Evolutionary conservation across 92 coral and sea anemone species (phyloP).

Genomic region (Phymanthus crucifer): DNA sequence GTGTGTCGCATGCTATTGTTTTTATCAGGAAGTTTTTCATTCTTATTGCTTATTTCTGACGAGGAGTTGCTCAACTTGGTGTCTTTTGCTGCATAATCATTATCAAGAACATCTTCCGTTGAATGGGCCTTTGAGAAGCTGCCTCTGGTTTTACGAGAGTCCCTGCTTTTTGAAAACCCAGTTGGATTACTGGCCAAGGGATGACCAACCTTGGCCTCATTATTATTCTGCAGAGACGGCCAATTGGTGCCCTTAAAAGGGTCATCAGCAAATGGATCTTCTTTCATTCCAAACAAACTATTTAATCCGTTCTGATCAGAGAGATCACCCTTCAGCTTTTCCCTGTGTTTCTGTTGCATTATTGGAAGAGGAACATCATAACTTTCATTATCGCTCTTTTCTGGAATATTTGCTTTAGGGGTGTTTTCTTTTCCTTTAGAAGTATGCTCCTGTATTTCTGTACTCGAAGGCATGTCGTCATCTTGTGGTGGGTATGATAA

Average conservation of each 20-base stretch:
- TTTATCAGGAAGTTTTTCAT: conserved; percentile 15
- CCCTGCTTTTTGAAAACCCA: conserved; percentile 4
- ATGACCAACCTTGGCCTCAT: conserved; percentile 3
- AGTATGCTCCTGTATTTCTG: conserved; percentile 14
- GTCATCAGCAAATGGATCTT: conserved; percentile 88
- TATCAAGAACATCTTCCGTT: conserved; percentile 60
- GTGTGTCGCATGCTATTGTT: conserved; percentile 40
- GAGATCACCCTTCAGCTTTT: conserved; percentile 18
- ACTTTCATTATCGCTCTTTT: conserved; percentile 32
- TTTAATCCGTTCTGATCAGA: conserved; percentile 67
- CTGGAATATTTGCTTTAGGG: conserved; percentile 31
- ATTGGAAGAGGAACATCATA: conserved; percentile 82
- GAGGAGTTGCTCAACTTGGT: conserved; percentile 23
- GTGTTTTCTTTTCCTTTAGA: conserved; percentile 6
- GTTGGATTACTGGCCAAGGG: neutral
- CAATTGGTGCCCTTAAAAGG: conserved; percentile 59
- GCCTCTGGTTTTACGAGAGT: conserved; percentile 3
- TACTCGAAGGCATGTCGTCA: conserved; percentile 21
- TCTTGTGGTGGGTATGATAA: conserved; percentile 71
- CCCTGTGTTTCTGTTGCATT: conserved; percentile 28
- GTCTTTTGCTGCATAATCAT: conserved; percentile 22
- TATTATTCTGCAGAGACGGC: conserved; percentile 18
- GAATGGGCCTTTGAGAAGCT: conserved; percentile 62
- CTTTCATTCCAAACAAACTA: conserved; percentile 31
- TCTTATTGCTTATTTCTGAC: conserved; percentile 26